Evolutionary conservation across 1,140 invertebrate species (phyloP).

Genomic region (Achroia grisella): DNA sequence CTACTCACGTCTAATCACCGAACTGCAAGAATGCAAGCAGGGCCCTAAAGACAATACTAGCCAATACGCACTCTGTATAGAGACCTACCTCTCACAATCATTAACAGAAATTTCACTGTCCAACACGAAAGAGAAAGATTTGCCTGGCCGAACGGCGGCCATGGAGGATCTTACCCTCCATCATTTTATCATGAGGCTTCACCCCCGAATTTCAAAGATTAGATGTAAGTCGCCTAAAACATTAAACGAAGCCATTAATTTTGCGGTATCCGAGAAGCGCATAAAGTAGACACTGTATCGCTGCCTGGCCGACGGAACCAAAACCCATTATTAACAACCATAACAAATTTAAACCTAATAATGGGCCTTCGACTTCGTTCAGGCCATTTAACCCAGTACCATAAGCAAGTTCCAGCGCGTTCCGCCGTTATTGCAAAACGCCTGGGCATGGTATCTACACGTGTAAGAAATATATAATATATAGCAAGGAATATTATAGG

Average conservation of each 20-base stretch:
- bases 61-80: slow-evolving; percentile 13
- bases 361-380: not conserved
- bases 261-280: slow-evolving; percentile 18
- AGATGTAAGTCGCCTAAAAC: slow-evolving; percentile 9
- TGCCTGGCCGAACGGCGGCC: slow-evolving; percentile 16
- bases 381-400: not conserved
- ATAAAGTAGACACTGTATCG: slow-evolving; percentile 9
- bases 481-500: too few species aligned
- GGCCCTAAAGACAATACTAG: slow-evolving; percentile 8
- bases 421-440: slow-evolving; percentile 4
- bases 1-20: slow-evolving; percentile 14
- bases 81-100: slow-evolving; percentile 18
- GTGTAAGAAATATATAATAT: slow-evolving; percentile 5
- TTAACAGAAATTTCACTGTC: slow-evolving; percentile 16
- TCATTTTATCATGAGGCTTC: slow-evolving; percentile 17
- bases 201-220: slow-evolving; percentile 18
- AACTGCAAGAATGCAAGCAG: slow-evolving; percentile 17
- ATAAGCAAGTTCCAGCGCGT: not conserved
- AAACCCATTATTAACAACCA: not conserved
- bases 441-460: not conserved
- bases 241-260: slow-evolving; percentile 19
- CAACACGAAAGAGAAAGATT: slow-evolving; percentile 6
- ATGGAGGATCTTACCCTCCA: slow-evolving; percentile 22
- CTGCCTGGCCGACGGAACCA: not conserved
- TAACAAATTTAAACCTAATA: not conserved